A percentile compares a stretch with the other conserved stretches of the same genome.
phyloP scores from a whole-genome alignment of 2,797 vertebrate genomes.

The Hirundo rustica region DNA sequence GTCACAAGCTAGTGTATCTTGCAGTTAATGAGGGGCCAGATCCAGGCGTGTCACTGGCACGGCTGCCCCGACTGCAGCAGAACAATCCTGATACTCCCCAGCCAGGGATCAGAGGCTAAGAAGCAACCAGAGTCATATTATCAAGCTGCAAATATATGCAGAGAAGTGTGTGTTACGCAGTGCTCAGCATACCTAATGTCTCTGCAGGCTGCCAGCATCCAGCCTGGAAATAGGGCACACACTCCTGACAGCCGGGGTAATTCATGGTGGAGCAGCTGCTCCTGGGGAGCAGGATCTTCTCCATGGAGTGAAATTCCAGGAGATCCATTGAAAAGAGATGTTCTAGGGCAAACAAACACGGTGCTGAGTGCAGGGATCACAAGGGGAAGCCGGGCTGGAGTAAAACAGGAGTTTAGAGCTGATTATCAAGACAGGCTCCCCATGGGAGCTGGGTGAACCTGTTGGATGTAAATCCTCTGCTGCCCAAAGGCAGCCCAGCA shows the following conservation, averaged over 20 bases:
- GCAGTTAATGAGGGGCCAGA: neutral
- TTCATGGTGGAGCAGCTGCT: neutral
- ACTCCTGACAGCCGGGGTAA: neutral
- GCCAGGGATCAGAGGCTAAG: neutral
- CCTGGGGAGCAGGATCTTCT: neutral
- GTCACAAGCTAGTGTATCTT: neutral
- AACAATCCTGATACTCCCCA: neutral
- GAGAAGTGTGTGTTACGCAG: neutral
- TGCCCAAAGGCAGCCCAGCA: neutral
- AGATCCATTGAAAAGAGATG: neutral
- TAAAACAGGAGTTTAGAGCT: neutral
- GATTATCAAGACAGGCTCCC: rapidly evolving
- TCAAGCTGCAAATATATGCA: constrained; percentile 38
- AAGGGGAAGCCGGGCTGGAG: rapidly evolving
- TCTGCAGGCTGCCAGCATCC: neutral
- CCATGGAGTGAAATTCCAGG: neutral
- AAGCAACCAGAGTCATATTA: neutral
- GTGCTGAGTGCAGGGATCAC: neutral
- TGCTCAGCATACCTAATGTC: constrained; percentile 14
- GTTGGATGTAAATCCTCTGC: neutral
- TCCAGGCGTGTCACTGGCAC: neutral
- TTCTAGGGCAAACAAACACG: neutral
- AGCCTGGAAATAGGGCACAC: neutral
- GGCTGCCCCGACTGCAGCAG: neutral
- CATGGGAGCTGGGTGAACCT: neutral